These are phyloP conservation scores for Hypomecis punctinalis DNA, from an alignment of 2,888 invertebrate species.

Conservation along the genomic window DNA sequence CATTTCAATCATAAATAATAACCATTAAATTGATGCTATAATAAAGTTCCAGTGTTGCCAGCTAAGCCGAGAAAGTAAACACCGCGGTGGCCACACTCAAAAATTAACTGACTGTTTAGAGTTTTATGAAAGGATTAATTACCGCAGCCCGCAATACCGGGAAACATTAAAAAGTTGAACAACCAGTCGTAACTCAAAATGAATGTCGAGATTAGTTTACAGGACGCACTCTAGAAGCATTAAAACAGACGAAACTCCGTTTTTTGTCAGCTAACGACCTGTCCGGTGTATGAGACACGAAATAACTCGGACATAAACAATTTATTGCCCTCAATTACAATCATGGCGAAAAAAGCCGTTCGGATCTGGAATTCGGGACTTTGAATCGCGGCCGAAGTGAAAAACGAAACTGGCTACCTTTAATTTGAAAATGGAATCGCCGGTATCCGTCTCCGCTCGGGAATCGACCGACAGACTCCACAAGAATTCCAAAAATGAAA, in stretches of 20 bases:
- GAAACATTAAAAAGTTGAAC: slow-evolving; percentile 71
- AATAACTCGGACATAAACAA: slow-evolving; percentile 73
- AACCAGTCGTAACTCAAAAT: slow-evolving; percentile 61
- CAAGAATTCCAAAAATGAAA: slow-evolving; percentile 82
- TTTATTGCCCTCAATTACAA: slow-evolving; percentile 82
- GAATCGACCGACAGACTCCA: slow-evolving; percentile 50
- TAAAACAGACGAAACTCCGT: slow-evolving; percentile 63
- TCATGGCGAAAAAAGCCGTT: slow-evolving; percentile 74
- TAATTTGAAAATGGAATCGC: slow-evolving; percentile 80
- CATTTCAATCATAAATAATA: slow-evolving; percentile 69
- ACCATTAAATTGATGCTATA: slow-evolving; percentile 68
- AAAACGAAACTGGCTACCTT: slow-evolving; percentile 71
- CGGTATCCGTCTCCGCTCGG: slow-evolving; percentile 67
- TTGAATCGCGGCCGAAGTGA: slow-evolving; percentile 70
- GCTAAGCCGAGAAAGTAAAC: slow-evolving; percentile 62
- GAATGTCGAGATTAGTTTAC: slow-evolving; percentile 64
- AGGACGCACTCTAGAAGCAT: slow-evolving; percentile 66
- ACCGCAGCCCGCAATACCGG: slow-evolving; percentile 61
- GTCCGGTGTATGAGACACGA: slow-evolving; percentile 60
- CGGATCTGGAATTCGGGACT: slow-evolving; percentile 72
- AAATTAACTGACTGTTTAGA: slow-evolving; percentile 57
- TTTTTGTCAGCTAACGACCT: slow-evolving; percentile 70
- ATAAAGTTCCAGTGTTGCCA: slow-evolving; percentile 61
- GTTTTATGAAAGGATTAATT: slow-evolving; percentile 74
- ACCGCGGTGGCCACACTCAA: slow-evolving; percentile 56